Conservation (phyloP, 2,888 invertebrate genomes). For the Drosophila rubida region DNA sequence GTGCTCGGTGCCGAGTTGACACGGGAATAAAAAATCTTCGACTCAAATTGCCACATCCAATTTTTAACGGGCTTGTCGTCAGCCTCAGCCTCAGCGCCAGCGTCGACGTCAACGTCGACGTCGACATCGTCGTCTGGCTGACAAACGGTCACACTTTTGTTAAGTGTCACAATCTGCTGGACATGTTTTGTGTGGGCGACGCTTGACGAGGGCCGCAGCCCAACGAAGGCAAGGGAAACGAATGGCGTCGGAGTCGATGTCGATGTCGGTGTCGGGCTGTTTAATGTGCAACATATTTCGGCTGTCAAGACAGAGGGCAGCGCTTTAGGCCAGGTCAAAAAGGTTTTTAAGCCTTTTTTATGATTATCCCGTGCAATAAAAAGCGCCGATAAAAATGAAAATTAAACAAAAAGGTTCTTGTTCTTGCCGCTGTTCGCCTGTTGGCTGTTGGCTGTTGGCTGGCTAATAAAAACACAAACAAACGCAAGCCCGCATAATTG, state of each 20-base stretch:
- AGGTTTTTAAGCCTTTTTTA: conserved; percentile 47
- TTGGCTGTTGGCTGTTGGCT: not conserved
- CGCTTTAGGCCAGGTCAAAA: conserved; percentile 9
- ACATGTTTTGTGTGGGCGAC: conserved; percentile 35
- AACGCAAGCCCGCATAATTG: conserved; percentile 50
- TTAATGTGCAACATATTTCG: conserved; percentile 69
- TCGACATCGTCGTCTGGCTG: conserved; percentile 26
- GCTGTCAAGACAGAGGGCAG: conserved; percentile 45
- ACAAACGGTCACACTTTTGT: conserved; percentile 72
- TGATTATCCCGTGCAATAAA: conserved; percentile 30
- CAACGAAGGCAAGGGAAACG: not conserved
- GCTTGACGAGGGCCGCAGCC: not conserved
- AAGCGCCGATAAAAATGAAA: conserved; percentile 23
- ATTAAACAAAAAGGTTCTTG: conserved; percentile 34
- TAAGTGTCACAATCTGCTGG: conserved; percentile 66
- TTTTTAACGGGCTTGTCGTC: conserved; percentile 51
- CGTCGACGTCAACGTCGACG: conserved; percentile 7
- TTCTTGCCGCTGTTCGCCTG: not conserved
- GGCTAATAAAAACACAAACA: conserved; percentile 56
- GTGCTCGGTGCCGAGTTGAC: conserved; percentile 33
- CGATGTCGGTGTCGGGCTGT: conserved; percentile 5
- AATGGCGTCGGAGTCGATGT: not conserved
- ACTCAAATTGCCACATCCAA: conserved; percentile 68
- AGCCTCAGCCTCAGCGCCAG: no score
- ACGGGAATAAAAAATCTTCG: conserved; percentile 55